These are phyloP conservation scores for Thaumatotibia leucotreta DNA, from an alignment of 1,140 invertebrate genomes.

Conservation along the genomic window DNA sequence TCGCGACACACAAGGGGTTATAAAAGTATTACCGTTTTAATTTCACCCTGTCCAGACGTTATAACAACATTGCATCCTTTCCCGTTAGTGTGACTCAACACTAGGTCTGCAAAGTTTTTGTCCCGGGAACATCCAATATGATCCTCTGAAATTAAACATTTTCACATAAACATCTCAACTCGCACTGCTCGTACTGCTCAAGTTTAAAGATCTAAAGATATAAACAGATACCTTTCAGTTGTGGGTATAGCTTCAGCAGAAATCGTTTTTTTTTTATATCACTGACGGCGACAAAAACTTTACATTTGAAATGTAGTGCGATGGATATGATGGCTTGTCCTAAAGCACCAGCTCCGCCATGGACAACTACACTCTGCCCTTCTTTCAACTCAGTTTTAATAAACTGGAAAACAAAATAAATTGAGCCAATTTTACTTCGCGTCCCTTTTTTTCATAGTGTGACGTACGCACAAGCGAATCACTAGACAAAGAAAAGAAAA, in stretches of 20 bases:
- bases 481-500: too few species aligned
- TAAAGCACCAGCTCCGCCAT: constrained; percentile 85
- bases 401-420: constrained; percentile 14
- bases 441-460: too few species aligned
- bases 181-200: too few species aligned
- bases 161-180: constrained; percentile 81
- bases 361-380: constrained; percentile 81
- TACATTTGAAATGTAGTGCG: constrained; percentile 78
- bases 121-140: constrained; percentile 25
- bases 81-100: constrained; percentile 18
- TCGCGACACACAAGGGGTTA: too few species aligned
- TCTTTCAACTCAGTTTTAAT: constrained; percentile 12
- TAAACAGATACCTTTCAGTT: constrained; percentile 75
- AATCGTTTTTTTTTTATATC: constrained; percentile 62
- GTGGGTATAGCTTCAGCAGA: constrained; percentile 70
- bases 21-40: constrained; percentile 14
- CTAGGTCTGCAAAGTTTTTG: constrained; percentile 16
- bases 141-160: constrained; percentile 71
- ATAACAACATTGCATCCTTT: constrained; percentile 41
- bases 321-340: constrained; percentile 85
- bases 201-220: too few species aligned
- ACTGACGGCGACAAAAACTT: constrained; percentile 79
- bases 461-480: too few species aligned
- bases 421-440: too few species aligned
- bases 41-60: constrained; percentile 12